These are phyloP conservation scores for Pinna nobilis DNA, from an alignment of 1,140 invertebrate species.

Conservation along the genomic window DNA sequence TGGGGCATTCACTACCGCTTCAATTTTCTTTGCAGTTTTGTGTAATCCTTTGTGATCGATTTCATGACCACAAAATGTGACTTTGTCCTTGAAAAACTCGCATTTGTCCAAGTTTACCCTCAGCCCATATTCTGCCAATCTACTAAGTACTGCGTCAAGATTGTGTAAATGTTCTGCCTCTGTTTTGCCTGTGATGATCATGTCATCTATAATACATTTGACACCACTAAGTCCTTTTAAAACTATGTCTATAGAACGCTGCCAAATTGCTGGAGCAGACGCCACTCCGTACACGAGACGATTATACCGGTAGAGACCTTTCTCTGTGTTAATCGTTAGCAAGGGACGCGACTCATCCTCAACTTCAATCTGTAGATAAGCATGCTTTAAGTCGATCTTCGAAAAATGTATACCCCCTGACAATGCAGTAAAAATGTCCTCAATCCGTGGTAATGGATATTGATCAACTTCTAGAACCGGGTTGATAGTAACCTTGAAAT, in stretches of 20 bases:
- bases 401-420: slow-evolving; percentile 41
- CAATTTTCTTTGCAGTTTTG: slow-evolving; percentile 53
- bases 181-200: slow-evolving; percentile 41
- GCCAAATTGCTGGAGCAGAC: slow-evolving; percentile 75
- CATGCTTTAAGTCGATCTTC: slow-evolving; percentile 46
- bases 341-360: slow-evolving; percentile 52
- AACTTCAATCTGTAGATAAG: slow-evolving; percentile 46
- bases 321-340: slow-evolving; percentile 38
- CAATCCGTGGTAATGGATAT: slow-evolving; percentile 56
- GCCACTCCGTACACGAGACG: slow-evolving; percentile 38
- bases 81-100: slow-evolving; percentile 8
- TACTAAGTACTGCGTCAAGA: neutral
- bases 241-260: slow-evolving; percentile 71
- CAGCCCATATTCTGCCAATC: slow-evolving; percentile 1
- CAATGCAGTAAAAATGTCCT: slow-evolving; percentile 42
- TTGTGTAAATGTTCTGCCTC: slow-evolving; percentile 11
- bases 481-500: slow-evolving; percentile 67
- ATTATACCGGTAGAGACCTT: slow-evolving; percentile 18
- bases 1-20: slow-evolving; percentile 53
- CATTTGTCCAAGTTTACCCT: slow-evolving; percentile 9
- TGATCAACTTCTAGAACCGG: slow-evolving; percentile 11
- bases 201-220: slow-evolving; percentile 45
- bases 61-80: slow-evolving; percentile 55
- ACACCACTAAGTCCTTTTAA: slow-evolving; percentile 54
- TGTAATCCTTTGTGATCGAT: slow-evolving; percentile 60